Conservation (phyloP, 2,797 vertebrate genomes). For the Poecilia picta region DNA sequence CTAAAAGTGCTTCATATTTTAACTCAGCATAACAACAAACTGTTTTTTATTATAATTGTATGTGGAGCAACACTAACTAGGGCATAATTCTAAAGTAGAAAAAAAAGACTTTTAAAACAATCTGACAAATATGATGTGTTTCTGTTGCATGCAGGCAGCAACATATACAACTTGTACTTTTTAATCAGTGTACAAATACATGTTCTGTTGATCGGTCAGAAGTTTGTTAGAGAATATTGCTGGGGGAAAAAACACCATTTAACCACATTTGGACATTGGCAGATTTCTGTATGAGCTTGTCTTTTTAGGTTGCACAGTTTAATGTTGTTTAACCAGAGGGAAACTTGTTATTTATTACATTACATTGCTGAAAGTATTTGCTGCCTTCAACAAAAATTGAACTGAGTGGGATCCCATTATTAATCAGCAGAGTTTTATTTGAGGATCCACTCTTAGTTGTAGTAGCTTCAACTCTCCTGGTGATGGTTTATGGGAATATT, state of each 20-base stretch:
- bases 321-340: too few species aligned
- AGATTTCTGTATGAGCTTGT: too few species aligned
- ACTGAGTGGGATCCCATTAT: not conserved
- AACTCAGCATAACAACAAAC: not conserved
- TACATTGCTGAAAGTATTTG: too few species aligned
- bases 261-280: too few species aligned
- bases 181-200: not conserved
- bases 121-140: not conserved
- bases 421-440: not conserved
- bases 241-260: too few species aligned
- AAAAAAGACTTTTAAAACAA: not conserved
- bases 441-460: not conserved
- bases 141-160: not conserved
- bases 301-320: too few species aligned
- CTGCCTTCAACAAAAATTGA: not conserved
- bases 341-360: too few species aligned
- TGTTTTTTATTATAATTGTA: not conserved
- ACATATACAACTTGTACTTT: not conserved
- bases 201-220: not conserved
- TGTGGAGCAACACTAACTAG: not conserved
- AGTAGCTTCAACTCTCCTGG: not conserved
- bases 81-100: not conserved
- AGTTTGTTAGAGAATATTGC: too few species aligned
- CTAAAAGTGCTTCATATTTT: not conserved
- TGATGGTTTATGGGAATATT: not conserved